Percentiles rank a stretch among this genome's conserved stretches.
Conservation (phyloP, 2,113 vertebrate species). For the Holacanthus passer region DNA sequence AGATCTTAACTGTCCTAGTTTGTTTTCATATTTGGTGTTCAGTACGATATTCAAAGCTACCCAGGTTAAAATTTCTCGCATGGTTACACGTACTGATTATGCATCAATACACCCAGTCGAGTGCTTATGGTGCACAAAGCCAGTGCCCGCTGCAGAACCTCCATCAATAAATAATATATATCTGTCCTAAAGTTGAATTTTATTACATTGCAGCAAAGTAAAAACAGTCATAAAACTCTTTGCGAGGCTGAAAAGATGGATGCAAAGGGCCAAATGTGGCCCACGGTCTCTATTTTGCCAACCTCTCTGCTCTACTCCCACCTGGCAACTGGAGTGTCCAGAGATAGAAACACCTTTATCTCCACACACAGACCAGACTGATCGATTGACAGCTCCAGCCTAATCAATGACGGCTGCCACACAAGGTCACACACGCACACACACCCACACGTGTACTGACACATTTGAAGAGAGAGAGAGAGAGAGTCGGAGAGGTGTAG, state of each 20-base stretch:
- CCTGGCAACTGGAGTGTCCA: conserved; percentile 50
- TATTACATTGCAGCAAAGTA: neutral
- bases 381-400: conserved; percentile 78
- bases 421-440: conserved; percentile 60
- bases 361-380: conserved; percentile 69
- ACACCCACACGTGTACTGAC: conserved; percentile 17
- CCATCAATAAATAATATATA: neutral
- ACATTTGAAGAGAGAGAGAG: neutral
- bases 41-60: neutral
- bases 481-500: conserved; percentile 26
- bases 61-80: conserved; percentile 1
- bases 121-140: neutral
- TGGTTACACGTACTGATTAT: neutral
- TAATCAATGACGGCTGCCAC: conserved; percentile 68
- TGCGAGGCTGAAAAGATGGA: rapidly evolving
- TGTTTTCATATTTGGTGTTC: neutral
- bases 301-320: conserved; percentile 13
- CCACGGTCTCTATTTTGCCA: neutral
- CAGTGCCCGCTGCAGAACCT: neutral
- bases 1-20: neutral
- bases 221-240: neutral
- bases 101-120: neutral
- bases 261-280: neutral
- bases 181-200: conserved; percentile 1
- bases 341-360: conserved; percentile 77